phyloP scores from a whole-genome alignment of 2,888 invertebrate genomes.

The Sphecodes monilicornis region DNA sequence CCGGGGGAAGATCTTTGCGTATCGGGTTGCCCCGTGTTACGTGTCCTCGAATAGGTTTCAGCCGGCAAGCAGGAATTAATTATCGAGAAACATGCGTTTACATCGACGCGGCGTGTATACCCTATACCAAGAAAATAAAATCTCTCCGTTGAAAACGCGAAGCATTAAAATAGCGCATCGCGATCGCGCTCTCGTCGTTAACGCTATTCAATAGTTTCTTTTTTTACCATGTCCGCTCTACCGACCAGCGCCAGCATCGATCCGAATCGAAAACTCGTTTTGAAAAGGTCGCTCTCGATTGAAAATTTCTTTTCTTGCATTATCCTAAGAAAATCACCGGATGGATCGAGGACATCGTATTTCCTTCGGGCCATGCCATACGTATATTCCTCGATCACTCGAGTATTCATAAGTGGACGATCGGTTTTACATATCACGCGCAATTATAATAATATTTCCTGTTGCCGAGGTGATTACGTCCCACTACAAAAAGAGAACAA shows the following conservation, averaged over 20 bases:
- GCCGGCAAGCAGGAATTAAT: constrained; percentile 64
- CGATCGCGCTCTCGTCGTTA: constrained; percentile 24
- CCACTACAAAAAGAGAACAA: too few species aligned
- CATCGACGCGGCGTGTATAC: constrained; percentile 46
- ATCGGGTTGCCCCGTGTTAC: constrained; percentile 45
- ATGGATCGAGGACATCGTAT: constrained; percentile 1
- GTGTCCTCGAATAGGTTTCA: constrained; percentile 62
- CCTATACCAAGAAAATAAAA: constrained; percentile 58
- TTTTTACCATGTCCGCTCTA: not conserved
- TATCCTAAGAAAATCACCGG: not conserved
- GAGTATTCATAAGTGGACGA: constrained; percentile 8
- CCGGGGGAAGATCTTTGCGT: constrained; percentile 53
- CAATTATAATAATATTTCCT: constrained; percentile 26
- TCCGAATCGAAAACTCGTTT: constrained; percentile 2
- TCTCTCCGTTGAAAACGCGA: constrained; percentile 28
- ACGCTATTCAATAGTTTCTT: constrained; percentile 3
- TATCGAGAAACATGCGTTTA: constrained; percentile 67
- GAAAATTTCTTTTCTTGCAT: not conserved
- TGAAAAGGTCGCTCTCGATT: not conserved
- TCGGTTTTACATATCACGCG: not conserved
- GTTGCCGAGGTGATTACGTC: too few species aligned
- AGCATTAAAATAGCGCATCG: constrained; percentile 28
- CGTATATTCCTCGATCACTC: constrained; percentile 23
- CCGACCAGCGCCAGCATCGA: not conserved
- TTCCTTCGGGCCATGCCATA: not conserved